A percentile compares a stretch with the other conserved stretches of the same genome.
Evolutionary conservation across 2,888 invertebrate species (phyloP).

Genomic region (Bombylius discolor): DNA sequence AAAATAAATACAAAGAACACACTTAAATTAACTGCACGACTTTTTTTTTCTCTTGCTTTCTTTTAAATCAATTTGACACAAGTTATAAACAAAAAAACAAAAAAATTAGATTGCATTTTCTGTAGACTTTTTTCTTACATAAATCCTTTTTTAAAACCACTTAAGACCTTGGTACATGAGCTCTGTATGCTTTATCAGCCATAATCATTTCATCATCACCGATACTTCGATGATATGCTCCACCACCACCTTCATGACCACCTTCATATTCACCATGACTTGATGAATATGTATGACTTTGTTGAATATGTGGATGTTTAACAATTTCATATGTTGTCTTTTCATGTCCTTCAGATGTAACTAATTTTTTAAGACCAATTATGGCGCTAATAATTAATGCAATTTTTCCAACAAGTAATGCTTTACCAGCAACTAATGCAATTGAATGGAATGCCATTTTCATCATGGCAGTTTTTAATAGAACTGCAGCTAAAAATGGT

Average conservation of each 20-base stretch:
- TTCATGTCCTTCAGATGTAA: slow-evolving; percentile 55
- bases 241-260: slow-evolving; percentile 40
- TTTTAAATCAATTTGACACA: too few species aligned
- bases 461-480: slow-evolving; percentile 58
- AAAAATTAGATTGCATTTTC: not conserved
- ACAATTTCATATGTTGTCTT: slow-evolving; percentile 77
- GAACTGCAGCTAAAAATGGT: slow-evolving; percentile 52
- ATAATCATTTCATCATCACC: slow-evolving; percentile 45
- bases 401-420: slow-evolving; percentile 70
- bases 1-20: too few species aligned
- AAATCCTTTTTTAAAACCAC: not conserved
- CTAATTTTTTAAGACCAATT: slow-evolving; percentile 66
- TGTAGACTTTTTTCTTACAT: not conserved
- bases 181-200: slow-evolving; percentile 50
- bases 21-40: too few species aligned
- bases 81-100: too few species aligned
- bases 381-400: slow-evolving; percentile 66
- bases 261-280: slow-evolving; percentile 48
- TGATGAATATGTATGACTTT: slow-evolving; percentile 61
- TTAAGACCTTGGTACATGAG: slow-evolving; percentile 32
- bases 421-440: slow-evolving; percentile 65
- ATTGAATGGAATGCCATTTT: slow-evolving; percentile 63
- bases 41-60: too few species aligned
- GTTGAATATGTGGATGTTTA: slow-evolving; percentile 70
- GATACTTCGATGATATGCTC: slow-evolving; percentile 46